These are phyloP conservation scores for Dynastes maya DNA, from an alignment of 2,888 invertebrate genomes.

Conservation along the genomic window DNA sequence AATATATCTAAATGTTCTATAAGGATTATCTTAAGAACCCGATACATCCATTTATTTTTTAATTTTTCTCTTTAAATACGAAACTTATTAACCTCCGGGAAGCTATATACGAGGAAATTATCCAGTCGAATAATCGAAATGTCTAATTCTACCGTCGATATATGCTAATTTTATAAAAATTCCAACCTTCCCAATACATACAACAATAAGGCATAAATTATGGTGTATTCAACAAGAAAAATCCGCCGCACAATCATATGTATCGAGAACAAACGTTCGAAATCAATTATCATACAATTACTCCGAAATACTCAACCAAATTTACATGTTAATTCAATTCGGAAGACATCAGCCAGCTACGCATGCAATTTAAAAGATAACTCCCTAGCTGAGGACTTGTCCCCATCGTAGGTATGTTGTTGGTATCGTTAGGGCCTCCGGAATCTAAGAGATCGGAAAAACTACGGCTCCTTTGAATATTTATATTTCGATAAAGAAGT, in stretches of 20 bases:
- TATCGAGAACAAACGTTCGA: constrained; percentile 8
- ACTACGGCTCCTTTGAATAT: constrained; percentile 8
- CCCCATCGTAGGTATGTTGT: background rate
- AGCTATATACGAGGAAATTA: too few species aligned
- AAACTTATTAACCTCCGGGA: too few species aligned
- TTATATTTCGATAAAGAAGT: background rate
- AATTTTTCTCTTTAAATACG: too few species aligned
- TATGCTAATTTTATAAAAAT: too few species aligned
- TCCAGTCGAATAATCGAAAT: too few species aligned
- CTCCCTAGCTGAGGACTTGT: background rate
- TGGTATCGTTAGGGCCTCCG: background rate
- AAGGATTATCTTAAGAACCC: too few species aligned
- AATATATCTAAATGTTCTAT: too few species aligned
- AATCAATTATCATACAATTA: constrained; percentile 19
- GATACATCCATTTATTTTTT: too few species aligned
- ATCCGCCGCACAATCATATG: background rate
- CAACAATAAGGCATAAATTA: constrained; percentile 6
- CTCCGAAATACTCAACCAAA: background rate
- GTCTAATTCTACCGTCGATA: too few species aligned
- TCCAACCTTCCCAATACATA: background rate
- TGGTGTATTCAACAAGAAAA: background rate
- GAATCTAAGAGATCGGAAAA: background rate
- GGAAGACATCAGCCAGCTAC: background rate
- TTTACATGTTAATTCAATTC: constrained; percentile 12
- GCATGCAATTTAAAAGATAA: constrained; percentile 11